Evolutionary conservation across 1,140 invertebrate genomes (phyloP).

Genomic region (Drosophila saltans): DNA sequence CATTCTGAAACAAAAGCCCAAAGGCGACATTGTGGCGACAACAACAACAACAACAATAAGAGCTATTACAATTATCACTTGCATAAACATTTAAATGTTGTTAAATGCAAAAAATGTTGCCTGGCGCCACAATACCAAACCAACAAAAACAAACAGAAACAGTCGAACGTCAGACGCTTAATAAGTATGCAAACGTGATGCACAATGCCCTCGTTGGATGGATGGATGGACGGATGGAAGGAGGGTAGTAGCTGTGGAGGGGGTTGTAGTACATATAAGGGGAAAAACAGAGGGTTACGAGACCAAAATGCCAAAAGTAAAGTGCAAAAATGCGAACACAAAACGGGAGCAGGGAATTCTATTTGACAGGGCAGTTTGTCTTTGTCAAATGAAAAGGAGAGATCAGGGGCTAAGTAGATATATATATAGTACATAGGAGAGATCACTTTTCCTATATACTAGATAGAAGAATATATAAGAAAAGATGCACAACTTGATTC

Average conservation of each 20-base stretch:
- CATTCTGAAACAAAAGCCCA: constrained; percentile 28
- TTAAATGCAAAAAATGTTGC: constrained; percentile 58
- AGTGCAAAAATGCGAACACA: constrained; percentile 39
- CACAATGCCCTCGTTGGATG: constrained; percentile 18
- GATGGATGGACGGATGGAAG: too few species aligned
- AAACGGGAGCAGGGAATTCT: too few species aligned
- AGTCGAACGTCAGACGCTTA: constrained; percentile 43
- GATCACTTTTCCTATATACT: too few species aligned
- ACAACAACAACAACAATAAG: constrained; percentile 36
- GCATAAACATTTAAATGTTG: constrained; percentile 73
- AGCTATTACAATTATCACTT: constrained; percentile 73
- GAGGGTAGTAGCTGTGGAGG: constrained; percentile 14
- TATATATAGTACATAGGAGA: too few species aligned
- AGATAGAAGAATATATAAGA: not conserved
- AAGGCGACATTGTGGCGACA: constrained; percentile 63
- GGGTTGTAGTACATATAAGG: not conserved
- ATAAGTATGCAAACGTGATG: constrained; percentile 72
- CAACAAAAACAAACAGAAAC: constrained; percentile 8
- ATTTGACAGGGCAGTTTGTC: not conserved
- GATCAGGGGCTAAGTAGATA: too few species aligned
- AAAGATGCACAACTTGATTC: not conserved
- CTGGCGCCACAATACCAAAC: constrained; percentile 47
- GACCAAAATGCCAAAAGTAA: constrained; percentile 41
- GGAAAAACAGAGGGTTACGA: constrained; percentile 5
- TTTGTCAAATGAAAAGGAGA: constrained; percentile 26